Evolutionary conservation across 2,113 vertebrate genomes (phyloP).

Genomic region (Macroglossus sobrinus): DNA sequence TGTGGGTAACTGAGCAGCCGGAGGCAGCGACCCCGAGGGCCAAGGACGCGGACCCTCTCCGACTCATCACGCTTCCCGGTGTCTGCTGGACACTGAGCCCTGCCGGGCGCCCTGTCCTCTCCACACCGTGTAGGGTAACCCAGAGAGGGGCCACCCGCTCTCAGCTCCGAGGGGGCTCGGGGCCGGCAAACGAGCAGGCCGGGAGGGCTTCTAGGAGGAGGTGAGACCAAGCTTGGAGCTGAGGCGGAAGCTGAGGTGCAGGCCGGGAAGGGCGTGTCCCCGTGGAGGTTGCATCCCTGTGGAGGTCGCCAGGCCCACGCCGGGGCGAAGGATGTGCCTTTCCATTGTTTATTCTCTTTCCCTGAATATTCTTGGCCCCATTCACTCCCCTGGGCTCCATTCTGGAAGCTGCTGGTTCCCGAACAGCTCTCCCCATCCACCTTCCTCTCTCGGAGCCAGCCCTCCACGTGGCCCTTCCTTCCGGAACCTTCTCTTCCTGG

Average conservation of each 20-base stretch:
- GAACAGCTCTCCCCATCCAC: not conserved
- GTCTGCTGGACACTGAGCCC: not conserved
- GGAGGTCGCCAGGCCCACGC: rapidly evolving
- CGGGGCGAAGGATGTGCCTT: rapidly evolving
- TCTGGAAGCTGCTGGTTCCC: not conserved
- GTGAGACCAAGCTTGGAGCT: not conserved
- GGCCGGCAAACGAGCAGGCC: not conserved
- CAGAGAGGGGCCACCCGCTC: not conserved
- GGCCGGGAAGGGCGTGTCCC: not conserved
- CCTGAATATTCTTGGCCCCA: not conserved
- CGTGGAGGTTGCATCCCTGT: rapidly evolving
- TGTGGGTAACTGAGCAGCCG: not conserved
- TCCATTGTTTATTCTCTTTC: rapidly evolving
- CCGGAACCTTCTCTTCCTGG: not conserved
- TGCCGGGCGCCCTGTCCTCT: not conserved
- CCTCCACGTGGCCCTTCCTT: not conserved
- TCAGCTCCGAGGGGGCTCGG: not conserved
- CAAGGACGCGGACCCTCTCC: no score
- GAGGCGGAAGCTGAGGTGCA: no score
- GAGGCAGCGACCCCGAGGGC: not conserved
- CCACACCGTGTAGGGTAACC: not conserved
- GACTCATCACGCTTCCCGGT: rapidly evolving
- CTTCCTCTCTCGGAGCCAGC: not conserved
- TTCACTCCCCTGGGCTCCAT: not conserved
- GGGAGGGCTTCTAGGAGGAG: not conserved